Evolutionary conservation across 2,888 invertebrate species (phyloP), one percentile per base, ranked within the genome.

Genomic region (Atethmia centrago): DNA sequence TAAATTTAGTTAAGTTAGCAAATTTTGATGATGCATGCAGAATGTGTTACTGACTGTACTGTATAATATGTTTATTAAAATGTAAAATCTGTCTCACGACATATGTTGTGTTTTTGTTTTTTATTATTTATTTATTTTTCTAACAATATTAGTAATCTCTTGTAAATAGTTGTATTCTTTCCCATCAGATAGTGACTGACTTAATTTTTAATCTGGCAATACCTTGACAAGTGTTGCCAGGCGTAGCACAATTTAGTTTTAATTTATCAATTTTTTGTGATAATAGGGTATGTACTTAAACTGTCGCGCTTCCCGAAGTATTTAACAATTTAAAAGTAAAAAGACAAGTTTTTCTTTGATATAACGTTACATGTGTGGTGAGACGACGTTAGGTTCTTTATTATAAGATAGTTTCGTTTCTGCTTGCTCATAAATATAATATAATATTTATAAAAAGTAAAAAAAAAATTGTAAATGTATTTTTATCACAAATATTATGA

Each of bases 351-450:
- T 89, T 89, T 88, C 76, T 86, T 88, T 86, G 80, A 85, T 85
- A 90, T 90, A 93, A 95, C 94, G 96, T 96, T 96, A 95, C 96
- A 96, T 96, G 96, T 96, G 96, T 96, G 95, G 96, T 96, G 96
- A 96, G 96, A 96, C 96, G 96, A 94, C 94, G 95, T 93, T 94
- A 95, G 95, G 93, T 91, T 90, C 90, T 92, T 87, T 83, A 83
- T 70, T 72, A 77, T 90, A 91, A 91, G 91, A 92, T 91, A 88
- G 91, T 90, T 86, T 89, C 68, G 90, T 92, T 93, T 93, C 92
- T 88, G 89, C 90, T 92, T 92, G 89, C 89, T 87, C 80, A 66
- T 77, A 69, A 78, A 77, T 66, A 74, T 55, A 42, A 65, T 42
- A 70, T 61, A 16, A 36, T 25, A 53, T 75, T 64, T 68, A 62